Percentiles rank a stretch among this genome's conserved stretches.
Evolutionary conservation across 2,888 invertebrate genomes (phyloP).

Genomic region (Noctua comes): DNA sequence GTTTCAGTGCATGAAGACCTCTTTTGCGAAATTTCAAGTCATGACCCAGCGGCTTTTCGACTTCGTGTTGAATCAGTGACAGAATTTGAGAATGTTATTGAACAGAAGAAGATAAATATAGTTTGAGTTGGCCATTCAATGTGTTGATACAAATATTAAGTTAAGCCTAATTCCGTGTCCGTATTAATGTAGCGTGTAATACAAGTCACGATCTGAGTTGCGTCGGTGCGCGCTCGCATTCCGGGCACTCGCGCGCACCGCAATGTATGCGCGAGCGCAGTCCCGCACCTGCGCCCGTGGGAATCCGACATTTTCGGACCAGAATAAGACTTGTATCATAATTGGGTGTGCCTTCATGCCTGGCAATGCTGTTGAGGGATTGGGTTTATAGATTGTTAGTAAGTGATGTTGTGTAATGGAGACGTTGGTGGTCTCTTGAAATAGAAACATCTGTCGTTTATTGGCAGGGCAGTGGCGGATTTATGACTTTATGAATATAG

Average conservation of each 20-base stretch:
- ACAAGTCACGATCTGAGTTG: constrained; percentile 69
- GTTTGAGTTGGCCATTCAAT: background rate
- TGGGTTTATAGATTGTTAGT: constrained; percentile 31
- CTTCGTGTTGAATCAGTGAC: background rate
- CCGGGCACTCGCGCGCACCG: constrained; percentile 67
- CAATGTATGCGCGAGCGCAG: constrained; percentile 73
- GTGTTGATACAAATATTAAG: constrained; percentile 44
- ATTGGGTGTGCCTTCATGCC: constrained; percentile 59
- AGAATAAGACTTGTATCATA: constrained; percentile 53
- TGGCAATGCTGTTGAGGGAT: constrained; percentile 39
- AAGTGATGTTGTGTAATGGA: constrained; percentile 24
- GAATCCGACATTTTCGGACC: constrained; percentile 74
- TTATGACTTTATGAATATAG: background rate
- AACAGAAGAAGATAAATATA: background rate
- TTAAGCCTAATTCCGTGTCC: constrained; percentile 44
- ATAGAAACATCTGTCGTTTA: background rate
- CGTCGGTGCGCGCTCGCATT: constrained; percentile 70
- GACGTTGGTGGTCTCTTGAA: constrained; percentile 51
- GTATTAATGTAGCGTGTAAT: constrained; percentile 66
- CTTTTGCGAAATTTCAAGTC: background rate
- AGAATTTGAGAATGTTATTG: background rate
- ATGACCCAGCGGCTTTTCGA: background rate
- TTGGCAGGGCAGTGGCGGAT: background rate
- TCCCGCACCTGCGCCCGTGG: constrained; percentile 75
- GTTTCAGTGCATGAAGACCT: background rate